Base-by-base conservation (phyloP, 2,797 vertebrate genomes). In the Discoglossus pictus region DNA sequence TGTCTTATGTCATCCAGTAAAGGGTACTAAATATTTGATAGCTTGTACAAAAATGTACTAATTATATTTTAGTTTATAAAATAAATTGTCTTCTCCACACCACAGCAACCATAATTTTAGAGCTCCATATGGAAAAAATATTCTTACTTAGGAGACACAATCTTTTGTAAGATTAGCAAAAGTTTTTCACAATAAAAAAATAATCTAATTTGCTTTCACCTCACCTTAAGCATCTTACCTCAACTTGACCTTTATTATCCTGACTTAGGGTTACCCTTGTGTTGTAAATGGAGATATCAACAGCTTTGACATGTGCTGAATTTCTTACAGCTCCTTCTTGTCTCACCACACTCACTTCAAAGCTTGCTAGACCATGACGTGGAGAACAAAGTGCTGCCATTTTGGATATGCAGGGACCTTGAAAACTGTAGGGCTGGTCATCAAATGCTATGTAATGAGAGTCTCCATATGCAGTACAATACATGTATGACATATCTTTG, bases 341-440 rank as follows among this genome's bases (percentile, higher is more conserved):
- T 16, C 44, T 11, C 11, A 34, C 5, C 1, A 53, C 7, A 21
- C 18, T 2, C n/a, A 65, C 25, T 13, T 34, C 39, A 44, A 65
- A 65, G 3, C 10, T 1, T 6, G 15, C 38, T 24, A 65, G 24
- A 4, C 9, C 39, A 10, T 21, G 7, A 3, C 3, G 6, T 1
- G 27, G 27, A 13, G 25, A 25, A 35, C 50, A 65, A 6, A 65
- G 11, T 2, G 25, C 25, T 13, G 18, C 50, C 39, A 54, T 35
- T 44, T 2, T 44, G 12, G 61, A 21, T 1, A 4, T 13, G 40
- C 61, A 65, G 1, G 39, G n/a, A 1, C 17, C 50, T 3, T 44
- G 11, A 16, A 34, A 20, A 2, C 2, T 44, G 25, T 27, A 23
- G 17, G 10, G 11, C 17, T 54, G 3, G 1, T 23, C 50, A 65